Evolutionary conservation across 2,888 invertebrate genomes (phyloP).

Genomic region (Polyommatus iphigenia): DNA sequence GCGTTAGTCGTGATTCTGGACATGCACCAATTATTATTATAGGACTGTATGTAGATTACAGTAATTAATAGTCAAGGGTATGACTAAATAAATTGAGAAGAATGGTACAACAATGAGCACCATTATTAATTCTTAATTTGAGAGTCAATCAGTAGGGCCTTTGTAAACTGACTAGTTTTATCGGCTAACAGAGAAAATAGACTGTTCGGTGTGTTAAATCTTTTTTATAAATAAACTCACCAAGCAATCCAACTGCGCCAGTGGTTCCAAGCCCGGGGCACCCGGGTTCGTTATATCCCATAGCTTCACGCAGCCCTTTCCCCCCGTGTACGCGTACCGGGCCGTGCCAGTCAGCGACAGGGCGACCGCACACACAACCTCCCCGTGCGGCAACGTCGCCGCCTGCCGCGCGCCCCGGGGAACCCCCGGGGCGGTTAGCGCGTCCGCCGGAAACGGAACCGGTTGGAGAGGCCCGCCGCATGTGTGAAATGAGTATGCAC

Average conservation of each 20-base stretch:
- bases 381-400: slow-evolving; percentile 95
- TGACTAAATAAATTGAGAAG: too few species aligned
- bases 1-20: too few species aligned
- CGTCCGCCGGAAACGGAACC: slow-evolving; percentile 97
- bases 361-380: slow-evolving; percentile 97
- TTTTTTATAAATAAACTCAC: slow-evolving; percentile 71
- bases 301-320: slow-evolving; percentile 98
- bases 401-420: slow-evolving; percentile 94
- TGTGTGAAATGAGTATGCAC: slow-evolving; percentile 97
- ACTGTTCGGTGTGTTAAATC: too few species aligned
- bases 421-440: slow-evolving; percentile 94
- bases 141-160: too few species aligned
- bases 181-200: too few species aligned
- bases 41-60: too few species aligned
- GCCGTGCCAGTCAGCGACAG: slow-evolving; percentile 87
- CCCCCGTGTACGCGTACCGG: slow-evolving; percentile 97
- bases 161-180: too few species aligned
- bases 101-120: too few species aligned
- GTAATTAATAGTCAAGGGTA: too few species aligned
- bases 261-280: slow-evolving; percentile 92
- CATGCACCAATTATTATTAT: too few species aligned
- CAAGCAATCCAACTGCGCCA: slow-evolving; percentile 94
- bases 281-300: slow-evolving; percentile 96
- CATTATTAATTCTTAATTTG: too few species aligned
- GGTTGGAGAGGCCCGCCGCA: slow-evolving; percentile 94